A percentile compares a stretch with the other conserved stretches of the same genome.
phyloP scores from a whole-genome alignment of 2,797 vertebrate species.

The Pantherophis alleghaniensis region DNA sequence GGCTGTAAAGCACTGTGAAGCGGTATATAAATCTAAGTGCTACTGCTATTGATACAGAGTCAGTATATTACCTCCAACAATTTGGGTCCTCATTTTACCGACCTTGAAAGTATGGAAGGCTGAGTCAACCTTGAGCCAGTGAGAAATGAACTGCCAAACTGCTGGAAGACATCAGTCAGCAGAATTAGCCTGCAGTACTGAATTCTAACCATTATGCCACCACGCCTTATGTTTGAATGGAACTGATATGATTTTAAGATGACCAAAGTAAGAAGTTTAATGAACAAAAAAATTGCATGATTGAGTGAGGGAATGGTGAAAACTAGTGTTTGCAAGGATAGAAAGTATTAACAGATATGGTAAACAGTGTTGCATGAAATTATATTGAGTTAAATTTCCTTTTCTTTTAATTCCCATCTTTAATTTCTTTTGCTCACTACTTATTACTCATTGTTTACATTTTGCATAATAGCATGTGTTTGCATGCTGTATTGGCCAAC shows the following conservation, averaged over 20 bases:
- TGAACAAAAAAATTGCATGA: not conserved
- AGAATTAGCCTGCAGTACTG: not conserved
- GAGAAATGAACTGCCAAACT: not conserved
- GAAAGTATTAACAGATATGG: not conserved
- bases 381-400: not conserved
- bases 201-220: not conserved
- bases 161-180: not conserved
- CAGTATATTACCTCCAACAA: not conserved
- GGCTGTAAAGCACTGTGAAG: no score
- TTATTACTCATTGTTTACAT: not conserved
- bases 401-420: not conserved
- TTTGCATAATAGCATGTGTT: not conserved
- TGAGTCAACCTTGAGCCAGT: not conserved
- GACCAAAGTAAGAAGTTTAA: not conserved
- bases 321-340: not conserved
- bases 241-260: not conserved
- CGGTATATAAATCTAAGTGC: no score
- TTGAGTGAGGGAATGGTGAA: not conserved
- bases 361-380: not conserved
- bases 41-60: no score
- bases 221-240: not conserved
- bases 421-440: not conserved
- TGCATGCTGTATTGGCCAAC: conserved; percentile 10
- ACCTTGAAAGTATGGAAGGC: not conserved
- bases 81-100: not conserved